Percentiles rank a stretch among this genome's conserved stretches.
Conservation (phyloP, 2,797 vertebrate species). For the Threskiornis aethiopicus region DNA sequence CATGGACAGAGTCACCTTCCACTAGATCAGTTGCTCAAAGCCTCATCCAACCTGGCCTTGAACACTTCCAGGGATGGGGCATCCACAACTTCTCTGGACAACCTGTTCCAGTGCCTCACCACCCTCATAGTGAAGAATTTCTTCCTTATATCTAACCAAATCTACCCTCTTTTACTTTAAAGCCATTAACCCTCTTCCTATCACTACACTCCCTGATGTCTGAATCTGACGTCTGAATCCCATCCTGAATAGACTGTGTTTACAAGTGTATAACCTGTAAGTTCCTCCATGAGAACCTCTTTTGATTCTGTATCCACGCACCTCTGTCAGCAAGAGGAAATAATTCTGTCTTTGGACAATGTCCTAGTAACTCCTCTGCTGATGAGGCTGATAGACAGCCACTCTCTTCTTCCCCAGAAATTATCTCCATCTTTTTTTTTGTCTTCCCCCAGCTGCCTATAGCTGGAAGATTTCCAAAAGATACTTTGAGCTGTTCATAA, state of each 20-base stretch:
- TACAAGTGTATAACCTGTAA: neutral
- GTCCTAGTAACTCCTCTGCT: neutral
- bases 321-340: neutral
- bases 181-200: neutral
- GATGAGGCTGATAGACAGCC: neutral
- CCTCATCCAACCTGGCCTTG: neutral
- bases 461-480: neutral
- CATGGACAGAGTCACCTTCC: neutral
- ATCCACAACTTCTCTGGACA: neutral
- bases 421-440: neutral
- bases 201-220: too few species aligned
- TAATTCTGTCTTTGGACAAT: neutral
- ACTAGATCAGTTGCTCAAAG: neutral
- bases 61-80: fast-evolving
- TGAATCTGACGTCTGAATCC: neutral
- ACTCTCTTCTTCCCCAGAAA: neutral
- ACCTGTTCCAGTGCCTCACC: neutral
- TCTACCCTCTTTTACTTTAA: neutral
- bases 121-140: neutral
- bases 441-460: neutral
- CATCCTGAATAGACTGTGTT: neutral
- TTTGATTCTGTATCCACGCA: neutral
- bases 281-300: neutral
- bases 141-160: neutral
- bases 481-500: neutral